Evolutionary conservation across 2,888 invertebrate species (phyloP).

Genomic region (Saturnia pavonia): DNA sequence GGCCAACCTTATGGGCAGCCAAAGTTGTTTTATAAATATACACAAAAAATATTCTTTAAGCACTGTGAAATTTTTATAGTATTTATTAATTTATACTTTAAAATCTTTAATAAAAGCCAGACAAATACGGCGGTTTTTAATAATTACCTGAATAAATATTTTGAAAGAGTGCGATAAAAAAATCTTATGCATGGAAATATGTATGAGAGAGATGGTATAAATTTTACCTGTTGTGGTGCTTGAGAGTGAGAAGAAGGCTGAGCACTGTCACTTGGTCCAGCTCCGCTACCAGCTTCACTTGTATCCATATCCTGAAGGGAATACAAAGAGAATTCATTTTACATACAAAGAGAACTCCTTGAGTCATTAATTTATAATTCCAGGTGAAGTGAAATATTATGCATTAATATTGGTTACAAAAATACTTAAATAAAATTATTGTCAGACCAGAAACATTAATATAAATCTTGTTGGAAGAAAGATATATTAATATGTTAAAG

Average conservation of each 20-base stretch:
- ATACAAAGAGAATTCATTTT: not conserved
- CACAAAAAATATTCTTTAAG: no score
- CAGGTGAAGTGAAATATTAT: not conserved
- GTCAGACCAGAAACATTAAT: not conserved
- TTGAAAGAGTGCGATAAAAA: no score
- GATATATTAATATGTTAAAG: no score
- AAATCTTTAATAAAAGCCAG: no score
- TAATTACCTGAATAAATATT: no score
- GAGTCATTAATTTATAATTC: not conserved
- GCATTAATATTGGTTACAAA: not conserved
- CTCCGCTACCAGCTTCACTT: constrained; percentile 74
- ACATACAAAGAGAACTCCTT: not conserved
- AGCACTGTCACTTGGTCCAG: constrained; percentile 69
- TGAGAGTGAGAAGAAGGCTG: constrained; percentile 73
- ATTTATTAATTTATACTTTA: no score
- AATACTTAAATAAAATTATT: not conserved
- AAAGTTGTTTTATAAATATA: no score
- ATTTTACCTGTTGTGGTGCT: constrained; percentile 67
- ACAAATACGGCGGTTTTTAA: no score
- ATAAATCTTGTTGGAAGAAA: no score
- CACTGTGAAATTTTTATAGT: no score
- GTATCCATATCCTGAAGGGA: constrained; percentile 71
- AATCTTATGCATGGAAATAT: no score
- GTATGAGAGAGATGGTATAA: not conserved
- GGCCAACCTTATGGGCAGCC: no score